Evolutionary conservation across 2,888 invertebrate species (phyloP), one percentile per base, ranked within the genome.

Genomic region (Agonopterix subpropinquella): DNA sequence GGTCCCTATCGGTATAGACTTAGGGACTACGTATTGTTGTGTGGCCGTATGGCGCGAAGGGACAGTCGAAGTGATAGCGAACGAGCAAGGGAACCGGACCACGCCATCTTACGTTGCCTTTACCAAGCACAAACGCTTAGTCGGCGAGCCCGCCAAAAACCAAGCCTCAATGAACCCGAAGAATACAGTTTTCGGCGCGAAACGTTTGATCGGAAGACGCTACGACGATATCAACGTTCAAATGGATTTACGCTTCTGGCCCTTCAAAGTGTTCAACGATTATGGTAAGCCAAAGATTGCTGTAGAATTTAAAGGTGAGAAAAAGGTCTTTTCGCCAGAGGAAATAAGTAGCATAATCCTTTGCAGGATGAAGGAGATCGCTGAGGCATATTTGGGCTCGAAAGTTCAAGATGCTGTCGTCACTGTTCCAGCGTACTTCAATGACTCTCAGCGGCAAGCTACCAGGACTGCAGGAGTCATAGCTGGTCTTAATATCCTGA

Each of bases 341-440:
- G 79, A 85, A 69, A 77, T 83, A 43, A 73, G 76, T 53, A 65
- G 73, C 55, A 83, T 83, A 77, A 56, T 84, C 44, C 63, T 84
- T 66, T 75, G 61, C 55, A 77, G 67, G 58, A 73, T 84, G 67
- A 84, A 81, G 53, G 70, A 77, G 57, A 53, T 71, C 1, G 80
- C 81, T 4, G 82, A 84, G 52, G 56, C 51, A 11, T 73, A 73
- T 60, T 54, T 84, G 36, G 71, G 70, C n/a, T 53, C 47, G 43
- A 64, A 63, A 51, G 75, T 84, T 0, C 64, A 72, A 15, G 73
- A 73, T 36, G 83, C 80, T 0, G 84, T 85, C 13, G 68, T 85
- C 2, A 80, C 83, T 1, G 84, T 84, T 5, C 84, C 84, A 0
- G 80, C 80, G 39, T 80, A 81, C 58, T 84, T 83, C 53, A 80